These are phyloP conservation scores for Cryptus armator DNA, from an alignment of 2,888 invertebrate genomes.

Conservation along the genomic window DNA sequence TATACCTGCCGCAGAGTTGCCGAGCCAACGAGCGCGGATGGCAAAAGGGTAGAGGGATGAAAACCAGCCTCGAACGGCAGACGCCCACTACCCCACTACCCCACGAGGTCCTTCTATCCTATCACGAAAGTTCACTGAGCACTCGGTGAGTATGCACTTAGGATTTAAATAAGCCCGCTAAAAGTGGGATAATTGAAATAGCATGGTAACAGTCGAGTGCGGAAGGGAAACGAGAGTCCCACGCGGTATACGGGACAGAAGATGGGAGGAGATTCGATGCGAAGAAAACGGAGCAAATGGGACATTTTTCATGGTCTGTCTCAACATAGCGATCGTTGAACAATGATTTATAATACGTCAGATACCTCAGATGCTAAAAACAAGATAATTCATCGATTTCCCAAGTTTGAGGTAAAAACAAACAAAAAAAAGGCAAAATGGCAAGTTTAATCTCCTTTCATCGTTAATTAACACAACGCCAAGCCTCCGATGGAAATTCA, in stretches of 20 bases:
- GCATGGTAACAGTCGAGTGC: constrained; percentile 60
- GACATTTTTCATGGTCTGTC: not conserved
- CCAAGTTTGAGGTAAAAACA: no score
- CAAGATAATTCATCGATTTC: not conserved
- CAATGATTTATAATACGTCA: not conserved
- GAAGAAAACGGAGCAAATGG: not conserved
- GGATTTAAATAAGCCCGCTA: constrained; percentile 81
- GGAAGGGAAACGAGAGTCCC: constrained; percentile 14
- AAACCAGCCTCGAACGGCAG: constrained; percentile 43
- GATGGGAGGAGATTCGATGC: not conserved
- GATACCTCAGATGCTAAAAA: not conserved
- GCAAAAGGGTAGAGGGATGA: constrained; percentile 27
- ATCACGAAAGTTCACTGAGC: constrained; percentile 54
- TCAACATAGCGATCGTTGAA: constrained; percentile 1
- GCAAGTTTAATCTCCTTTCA: not conserved
- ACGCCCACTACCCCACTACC: constrained; percentile 21
- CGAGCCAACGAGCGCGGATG: not conserved
- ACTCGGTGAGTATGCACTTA: constrained; percentile 78
- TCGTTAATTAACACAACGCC: not conserved
- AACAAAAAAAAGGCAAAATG: no score
- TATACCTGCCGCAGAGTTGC: constrained; percentile 3
- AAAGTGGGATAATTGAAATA: constrained; percentile 82
- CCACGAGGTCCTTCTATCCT: constrained; percentile 48
- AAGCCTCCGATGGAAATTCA: not conserved
- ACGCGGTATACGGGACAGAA: not conserved